phyloP scores from a whole-genome alignment of 1,140 invertebrate genomes.

The Triops cancriformis region DNA sequence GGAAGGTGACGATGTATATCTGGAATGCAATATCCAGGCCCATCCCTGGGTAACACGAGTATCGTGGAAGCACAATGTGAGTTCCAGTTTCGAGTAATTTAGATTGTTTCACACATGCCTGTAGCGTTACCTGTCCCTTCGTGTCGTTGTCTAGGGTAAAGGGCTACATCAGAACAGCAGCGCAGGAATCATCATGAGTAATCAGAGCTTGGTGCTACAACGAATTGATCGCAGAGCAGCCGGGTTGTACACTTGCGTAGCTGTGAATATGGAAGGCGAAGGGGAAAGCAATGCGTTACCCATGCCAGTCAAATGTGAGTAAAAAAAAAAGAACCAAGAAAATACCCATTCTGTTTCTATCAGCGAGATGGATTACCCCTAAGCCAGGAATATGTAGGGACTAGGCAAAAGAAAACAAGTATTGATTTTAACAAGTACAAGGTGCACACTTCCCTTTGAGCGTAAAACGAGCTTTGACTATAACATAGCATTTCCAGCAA shows the following conservation, averaged over 20 bases:
- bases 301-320: slow-evolving; percentile 85
- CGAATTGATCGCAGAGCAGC: slow-evolving; percentile 64
- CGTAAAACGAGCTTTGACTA: not conserved
- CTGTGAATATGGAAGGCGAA: slow-evolving; percentile 79
- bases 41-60: slow-evolving; percentile 43
- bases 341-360: not conserved
- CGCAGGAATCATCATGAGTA: slow-evolving; percentile 70
- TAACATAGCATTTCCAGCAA: not conserved
- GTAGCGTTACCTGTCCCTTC: not conserved
- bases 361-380: slow-evolving; percentile 7
- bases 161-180: slow-evolving; percentile 69
- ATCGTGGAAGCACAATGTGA: slow-evolving; percentile 43
- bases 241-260: slow-evolving; percentile 77
- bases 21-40: slow-evolving; percentile 44
- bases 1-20: slow-evolving; percentile 47
- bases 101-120: not conserved
- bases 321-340: not conserved
- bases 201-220: slow-evolving; percentile 66
- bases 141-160: slow-evolving; percentile 51
- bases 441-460: not conserved
- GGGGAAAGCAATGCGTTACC: slow-evolving; percentile 68
- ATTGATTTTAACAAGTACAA: not conserved
- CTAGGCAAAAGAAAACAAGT: not conserved
- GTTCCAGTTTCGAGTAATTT: slow-evolving; percentile 22
- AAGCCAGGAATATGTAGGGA: not conserved